Percentiles rank a stretch among this genome's conserved stretches.
Evolutionary conservation across 2,888 invertebrate species (phyloP).

Genomic region (Euzophera pinguis): DNA sequence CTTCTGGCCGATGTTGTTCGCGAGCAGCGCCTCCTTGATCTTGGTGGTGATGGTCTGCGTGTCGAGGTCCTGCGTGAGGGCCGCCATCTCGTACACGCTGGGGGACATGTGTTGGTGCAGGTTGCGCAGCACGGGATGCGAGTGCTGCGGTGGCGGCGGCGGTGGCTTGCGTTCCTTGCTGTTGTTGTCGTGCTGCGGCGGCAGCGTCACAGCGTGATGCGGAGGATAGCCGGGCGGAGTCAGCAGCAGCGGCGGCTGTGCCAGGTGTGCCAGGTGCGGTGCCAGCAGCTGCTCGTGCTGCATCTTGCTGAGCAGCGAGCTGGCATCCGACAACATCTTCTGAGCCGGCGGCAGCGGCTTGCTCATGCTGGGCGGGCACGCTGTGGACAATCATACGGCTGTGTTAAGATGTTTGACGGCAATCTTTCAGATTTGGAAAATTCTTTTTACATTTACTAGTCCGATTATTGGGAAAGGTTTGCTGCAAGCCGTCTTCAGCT

Average conservation of each 20-base stretch:
- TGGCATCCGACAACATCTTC: conserved; percentile 88
- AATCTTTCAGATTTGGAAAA: no score
- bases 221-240: conserved; percentile 89
- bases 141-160: conserved; percentile 80
- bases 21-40: conserved; percentile 97
- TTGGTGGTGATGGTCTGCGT: conserved; percentile 97
- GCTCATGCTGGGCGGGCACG: conserved; percentile 83
- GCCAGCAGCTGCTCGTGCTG: conserved; percentile 83
- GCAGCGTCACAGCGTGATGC: conserved; percentile 85
- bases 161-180: conserved; percentile 78
- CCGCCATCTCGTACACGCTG: conserved; percentile 99
- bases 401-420: no score
- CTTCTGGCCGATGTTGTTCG: conserved; percentile 99
- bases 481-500: no score
- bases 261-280: conserved; percentile 74
- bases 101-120: conserved; percentile 93
- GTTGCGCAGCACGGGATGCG: conserved; percentile 83
- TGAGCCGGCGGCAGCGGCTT: conserved; percentile 89
- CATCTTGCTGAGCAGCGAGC: conserved; percentile 83
- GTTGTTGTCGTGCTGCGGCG: conserved; percentile 81
- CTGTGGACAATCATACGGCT: conserved; percentile 47
- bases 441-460: no score
- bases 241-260: conserved; percentile 82
- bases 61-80: conserved; percentile 96
- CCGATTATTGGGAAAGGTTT: no score